Base-by-base conservation (phyloP, 2,797 vertebrate genomes). In the Liasis olivaceus region DNA sequence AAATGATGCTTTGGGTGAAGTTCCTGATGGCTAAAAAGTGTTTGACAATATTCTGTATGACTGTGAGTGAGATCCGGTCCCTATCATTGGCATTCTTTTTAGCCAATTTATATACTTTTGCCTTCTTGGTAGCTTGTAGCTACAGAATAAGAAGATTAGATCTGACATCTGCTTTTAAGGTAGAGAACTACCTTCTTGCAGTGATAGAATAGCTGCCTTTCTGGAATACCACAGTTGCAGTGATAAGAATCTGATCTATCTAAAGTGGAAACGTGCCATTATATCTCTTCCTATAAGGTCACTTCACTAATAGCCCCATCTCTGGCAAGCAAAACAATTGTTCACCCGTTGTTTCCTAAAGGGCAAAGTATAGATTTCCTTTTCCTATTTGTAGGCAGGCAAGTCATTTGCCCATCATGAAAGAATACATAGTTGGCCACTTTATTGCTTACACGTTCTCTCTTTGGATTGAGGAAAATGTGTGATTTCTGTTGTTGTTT, bases 311-410 rank as follows among this genome's bases (percentile, higher is more conserved):
- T 84, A 1, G 0, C 0, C 62, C 85, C 63, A 20, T 92, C 28
- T 26, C 28, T 85, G 31, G 88, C 81, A 91, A n/a, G 42, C 56
- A 69, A 60, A 56, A 69, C 11, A 5, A 72, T 85, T 84, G 47
- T 81, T 94, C 95, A 89, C 90, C 88, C 22, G 64, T 47, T 88
- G n/a, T n/a, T 90, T 94, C 59, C 87, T 13, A 81, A 91, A 72
- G 89, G 58, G 42, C 89, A 91, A 93, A 90, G 2, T 89, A 0
- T 92, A 81, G 91, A 66, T 81, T 93, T 28, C 86, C 87, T 42
- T 69, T 92, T 24, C 28, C 91, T 94, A 66, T 95, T 85, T 89
- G 84, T 91, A 47, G 77, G 13, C 66, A 90, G 7, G 51, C 42
- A 58, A 86, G 87, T 92, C 36, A 88, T 91, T 89, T 47, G 92